Evolutionary conservation across 2,113 vertebrate species (phyloP), one percentile per base, ranked within the genome.

Genomic region (Psephotus haematonotus): DNA sequence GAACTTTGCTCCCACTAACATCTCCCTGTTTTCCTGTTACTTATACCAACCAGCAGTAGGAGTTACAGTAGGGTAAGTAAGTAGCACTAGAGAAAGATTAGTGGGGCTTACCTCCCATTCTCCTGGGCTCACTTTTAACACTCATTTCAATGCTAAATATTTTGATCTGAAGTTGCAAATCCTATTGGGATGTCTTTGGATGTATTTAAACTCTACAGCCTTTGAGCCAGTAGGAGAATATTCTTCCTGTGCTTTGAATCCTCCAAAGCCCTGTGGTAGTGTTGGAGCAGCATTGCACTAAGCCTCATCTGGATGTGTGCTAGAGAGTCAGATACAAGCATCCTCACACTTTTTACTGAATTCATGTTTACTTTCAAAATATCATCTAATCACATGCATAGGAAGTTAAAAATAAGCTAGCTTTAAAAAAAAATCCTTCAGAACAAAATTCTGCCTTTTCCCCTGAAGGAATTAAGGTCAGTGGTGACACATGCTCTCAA

Each of bases 301-400:
- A 92, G 68, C 33, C 39, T 85, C 33, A 33, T 75, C 22, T 67
- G 39, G 63, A n/a, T 41, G 19, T 44, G 2, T 59, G 50, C 37
- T 67, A 37, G 50, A 81, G 79, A 80, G 68, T 31, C 65, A 84
- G 55, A 71, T 43, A 33, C 65, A 43, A 39, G 57, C 69, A 79
- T 39, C 46, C 55, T 89, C 65, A 85, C 39, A 20, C 70, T 79
- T 92, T 11, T 77, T 87, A 71, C 37, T n/a, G 37, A 43, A 47
- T 91, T 91, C 12, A 29, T 37, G 44, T 78, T 95, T 91, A 39
- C 43, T 91, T 94, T 78, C 39, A 92, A 44, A 95, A 63, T 78
- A 44, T 17, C 9, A 18, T 55, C 55, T 82, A 59, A 89, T 84
- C 17, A 11, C 17, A 50, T 71, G 43, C 74, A 64, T 23, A 53